Evolutionary conservation across 2,113 vertebrate genomes (phyloP), one percentile per base, ranked within the genome.

Genomic region (Campylomormyrus numenius): DNA sequence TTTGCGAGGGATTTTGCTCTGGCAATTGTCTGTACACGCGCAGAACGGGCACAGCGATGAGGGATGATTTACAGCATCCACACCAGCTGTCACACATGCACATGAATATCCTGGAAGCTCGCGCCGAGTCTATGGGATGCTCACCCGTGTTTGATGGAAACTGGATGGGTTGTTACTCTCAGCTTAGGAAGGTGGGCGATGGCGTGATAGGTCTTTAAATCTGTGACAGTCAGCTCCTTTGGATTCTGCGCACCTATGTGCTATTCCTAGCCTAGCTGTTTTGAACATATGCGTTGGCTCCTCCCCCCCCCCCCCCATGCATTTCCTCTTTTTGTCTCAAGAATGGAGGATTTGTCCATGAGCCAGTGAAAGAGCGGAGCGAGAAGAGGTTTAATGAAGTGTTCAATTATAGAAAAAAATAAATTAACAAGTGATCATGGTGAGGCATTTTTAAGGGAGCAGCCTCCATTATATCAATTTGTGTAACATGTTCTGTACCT

Each of bases 391-490:
- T 83, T 83, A 83, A 84, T 89, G 70, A 89, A 83, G 88, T 31
- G 46, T 53, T 89, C 74, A 89, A 15, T 89, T 80, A 42, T 89
- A 80, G n/a, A 35, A 80, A 89, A 46, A 35, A 89, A 89, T 27
- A 4, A 31, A 70, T 27, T 66, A 11, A 3, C 11, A 46, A 46
- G 49, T 50, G 49, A 50, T 50, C 49, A 50, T 50, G 19, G 35
- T 17, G 85, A 39, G 17, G 80, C 42, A n/a, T 48, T 48, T 46
- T 85, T 42, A 77, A 50, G 49, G 15, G 88, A 89, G n/a, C 42
- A 31, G 24, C 27, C 70, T 50, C 88, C 45, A 46, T 62, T 89
- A 74, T 66, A 49, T 89, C 62, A 74, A 19, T 89, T 50, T 89
- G 62, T 85, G 24, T 24, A 49, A 46, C 35, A 85, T 27, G 45